Base-by-base conservation (phyloP, 2,888 invertebrate species). In the Galeruca laticollis region DNA sequence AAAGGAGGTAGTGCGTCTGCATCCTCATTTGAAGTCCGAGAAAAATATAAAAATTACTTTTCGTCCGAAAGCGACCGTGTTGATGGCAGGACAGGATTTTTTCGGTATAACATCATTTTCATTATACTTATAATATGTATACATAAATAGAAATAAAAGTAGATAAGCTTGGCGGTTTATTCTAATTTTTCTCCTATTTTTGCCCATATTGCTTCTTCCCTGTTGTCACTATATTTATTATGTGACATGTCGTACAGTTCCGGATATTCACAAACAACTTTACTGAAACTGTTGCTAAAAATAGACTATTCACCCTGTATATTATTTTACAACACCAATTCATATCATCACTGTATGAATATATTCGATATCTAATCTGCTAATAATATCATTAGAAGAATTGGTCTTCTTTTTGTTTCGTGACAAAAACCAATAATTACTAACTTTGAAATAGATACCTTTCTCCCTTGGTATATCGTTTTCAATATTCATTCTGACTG, bases 111-210 rank as follows among this genome's bases (percentile, higher is more conserved):
- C 31, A 11, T 56, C 10, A 4, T 56, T 56, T 56, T 56, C 56
- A 56, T 3, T 56, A 56, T 26, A 56, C 21, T 56, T 8, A 56
- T n/a, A n/a, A n/a, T 10, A 26, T 57, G 35, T 37, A 57, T 57
- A 57, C 57, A 57, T 8, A 37, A 11, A 57, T 57, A 18, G 15
- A 57, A 57, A 57, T 57, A 57, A 57, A 31, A 57, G 57, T 57
- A 18, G 37, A 57, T 57, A 57, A 57, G 57, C 57, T 57, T 15
- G 35, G 18, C 57, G n/a, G 37, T 57, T 15, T 33, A 35, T 37
- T 57, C 57, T 57, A 33, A 57, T 37, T 57, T 57, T 33, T 57
- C 37, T 57, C 57, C 35, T 57, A 57, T 37, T 57, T 57, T 57
- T 57, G 57, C 57, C 35, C 57, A 57, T 56, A 56, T 56, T 56